Conservation (phyloP, 1,140 invertebrate genomes). For the Anoplophora glabripennis region DNA sequence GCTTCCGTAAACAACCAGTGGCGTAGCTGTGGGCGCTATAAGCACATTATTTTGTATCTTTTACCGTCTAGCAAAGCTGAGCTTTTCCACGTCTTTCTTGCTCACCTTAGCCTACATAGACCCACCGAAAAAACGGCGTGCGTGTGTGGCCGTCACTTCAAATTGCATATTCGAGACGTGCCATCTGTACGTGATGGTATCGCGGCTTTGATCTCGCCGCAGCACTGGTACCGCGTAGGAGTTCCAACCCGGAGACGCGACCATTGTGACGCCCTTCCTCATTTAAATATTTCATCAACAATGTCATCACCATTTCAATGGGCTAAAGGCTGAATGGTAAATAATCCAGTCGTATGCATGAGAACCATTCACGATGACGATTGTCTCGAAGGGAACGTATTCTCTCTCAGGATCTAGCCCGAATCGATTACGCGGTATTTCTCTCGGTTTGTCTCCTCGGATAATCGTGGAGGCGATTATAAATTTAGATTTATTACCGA, state of each 20-base stretch:
- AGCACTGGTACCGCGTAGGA: constrained; percentile 18
- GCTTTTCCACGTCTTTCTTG: too few relatives aligned
- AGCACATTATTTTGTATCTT: too few relatives aligned
- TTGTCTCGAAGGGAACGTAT: too few relatives aligned
- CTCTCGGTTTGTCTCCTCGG: too few relatives aligned
- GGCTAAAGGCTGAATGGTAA: constrained; percentile 1
- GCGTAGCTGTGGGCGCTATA: too few relatives aligned
- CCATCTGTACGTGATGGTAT: constrained; percentile 30
- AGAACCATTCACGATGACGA: constrained; percentile 1
- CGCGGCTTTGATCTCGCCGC: constrained; percentile 36
- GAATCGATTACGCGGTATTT: too few relatives aligned
- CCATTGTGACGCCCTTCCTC: constrained; percentile 23
- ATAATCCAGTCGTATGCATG: neutral
- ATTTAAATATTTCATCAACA: constrained; percentile 32
- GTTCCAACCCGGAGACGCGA: constrained; percentile 15
- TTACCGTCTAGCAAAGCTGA: too few relatives aligned
- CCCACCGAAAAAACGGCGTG: neutral
- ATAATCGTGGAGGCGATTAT: too few relatives aligned
- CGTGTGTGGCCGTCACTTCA: constrained; percentile 35
- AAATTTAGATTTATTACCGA: too few relatives aligned
- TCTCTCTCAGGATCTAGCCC: too few relatives aligned
- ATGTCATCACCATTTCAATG: constrained; percentile 17
- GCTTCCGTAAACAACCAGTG: too few relatives aligned
- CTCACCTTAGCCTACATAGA: too few relatives aligned
- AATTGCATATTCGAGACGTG: constrained; percentile 37